A percentile compares a stretch with the other conserved stretches of the same genome.
These are phyloP conservation scores for Stylophora pistillata DNA, from an alignment of 64 coral and sea anemone species.

Conservation along the genomic window DNA sequence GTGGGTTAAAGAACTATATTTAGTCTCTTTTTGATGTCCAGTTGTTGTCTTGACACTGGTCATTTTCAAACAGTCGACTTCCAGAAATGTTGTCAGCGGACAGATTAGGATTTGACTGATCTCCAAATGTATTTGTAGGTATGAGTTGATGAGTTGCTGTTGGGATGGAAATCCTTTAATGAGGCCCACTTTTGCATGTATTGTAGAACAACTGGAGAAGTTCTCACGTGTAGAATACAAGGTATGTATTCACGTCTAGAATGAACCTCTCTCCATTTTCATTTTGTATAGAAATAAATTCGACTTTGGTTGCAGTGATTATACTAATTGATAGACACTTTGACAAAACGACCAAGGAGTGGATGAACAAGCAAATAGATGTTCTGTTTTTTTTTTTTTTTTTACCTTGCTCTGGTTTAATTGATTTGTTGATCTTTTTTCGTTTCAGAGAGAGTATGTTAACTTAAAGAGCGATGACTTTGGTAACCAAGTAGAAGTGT, in stretches of 20 bases:
- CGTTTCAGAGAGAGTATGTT: too few relatives aligned
- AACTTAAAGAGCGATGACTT: too few relatives aligned
- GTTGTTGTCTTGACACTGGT: not conserved
- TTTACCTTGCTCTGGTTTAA: too few relatives aligned
- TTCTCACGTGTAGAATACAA: not conserved
- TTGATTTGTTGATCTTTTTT: too few relatives aligned
- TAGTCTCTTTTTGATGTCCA: too few relatives aligned
- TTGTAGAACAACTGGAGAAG: not conserved
- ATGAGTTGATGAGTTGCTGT: not conserved
- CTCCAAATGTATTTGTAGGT: not conserved
- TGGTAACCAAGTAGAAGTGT: too few relatives aligned
- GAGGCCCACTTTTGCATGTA: not conserved
- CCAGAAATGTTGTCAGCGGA: not conserved
- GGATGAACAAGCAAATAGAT: too few relatives aligned
- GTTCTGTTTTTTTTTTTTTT: too few relatives aligned
- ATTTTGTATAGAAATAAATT: not conserved
- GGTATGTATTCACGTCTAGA: not conserved
- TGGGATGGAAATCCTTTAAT: not conserved
- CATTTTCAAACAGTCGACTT: not conserved
- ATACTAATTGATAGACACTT: too few relatives aligned
- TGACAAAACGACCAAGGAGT: too few relatives aligned
- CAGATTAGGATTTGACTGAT: not conserved
- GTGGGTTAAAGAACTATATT: not conserved
- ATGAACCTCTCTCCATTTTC: not conserved
- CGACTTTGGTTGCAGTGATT: not conserved